Percentiles rank a stretch among this genome's conserved stretches.
Conservation (phyloP, 1,140 invertebrate genomes). For the Contarinia nasturtii region DNA sequence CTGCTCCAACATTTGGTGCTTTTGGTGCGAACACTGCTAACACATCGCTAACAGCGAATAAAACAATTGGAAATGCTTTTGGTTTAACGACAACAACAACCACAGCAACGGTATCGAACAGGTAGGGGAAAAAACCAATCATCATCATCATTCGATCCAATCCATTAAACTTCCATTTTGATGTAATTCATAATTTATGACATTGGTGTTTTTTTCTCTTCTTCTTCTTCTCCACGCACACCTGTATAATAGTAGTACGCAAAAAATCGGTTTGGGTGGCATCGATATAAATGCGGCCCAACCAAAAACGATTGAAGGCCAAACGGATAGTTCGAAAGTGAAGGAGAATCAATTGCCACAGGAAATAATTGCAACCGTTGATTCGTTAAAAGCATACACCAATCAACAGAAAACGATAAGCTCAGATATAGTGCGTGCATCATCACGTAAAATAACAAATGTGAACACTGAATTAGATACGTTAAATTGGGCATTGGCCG, state of each 20-base stretch:
- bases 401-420: constrained; percentile 65
- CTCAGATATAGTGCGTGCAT: constrained; percentile 54
- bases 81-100: constrained; percentile 14
- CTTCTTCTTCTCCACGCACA: constrained; percentile 1
- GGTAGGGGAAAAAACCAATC: neutral
- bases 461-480: constrained; percentile 16
- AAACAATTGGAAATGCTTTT: constrained; percentile 15
- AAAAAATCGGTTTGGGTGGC: constrained; percentile 39
- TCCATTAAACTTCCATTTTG: neutral
- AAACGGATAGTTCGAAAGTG: constrained; percentile 33
- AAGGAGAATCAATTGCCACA: constrained; percentile 56
- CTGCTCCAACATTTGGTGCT: neutral
- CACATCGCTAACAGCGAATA: constrained; percentile 4
- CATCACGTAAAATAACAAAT: constrained; percentile 17
- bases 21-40: constrained; percentile 13
- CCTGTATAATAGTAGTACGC: constrained; percentile 4
- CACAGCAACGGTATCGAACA: constrained; percentile 5
- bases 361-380: constrained; percentile 38
- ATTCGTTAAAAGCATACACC: constrained; percentile 51
- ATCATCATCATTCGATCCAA: constrained; percentile 3
- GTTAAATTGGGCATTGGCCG: constrained; percentile 22
- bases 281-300: constrained; percentile 33
- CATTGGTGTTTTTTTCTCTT: neutral
- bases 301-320: constrained; percentile 30
- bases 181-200: constrained; percentile 6